A percentile compares a stretch with the other conserved stretches of the same genome.
These are phyloP conservation scores for Tor tambroides DNA, from an alignment of 2,113 vertebrate species.

Conservation along the genomic window DNA sequence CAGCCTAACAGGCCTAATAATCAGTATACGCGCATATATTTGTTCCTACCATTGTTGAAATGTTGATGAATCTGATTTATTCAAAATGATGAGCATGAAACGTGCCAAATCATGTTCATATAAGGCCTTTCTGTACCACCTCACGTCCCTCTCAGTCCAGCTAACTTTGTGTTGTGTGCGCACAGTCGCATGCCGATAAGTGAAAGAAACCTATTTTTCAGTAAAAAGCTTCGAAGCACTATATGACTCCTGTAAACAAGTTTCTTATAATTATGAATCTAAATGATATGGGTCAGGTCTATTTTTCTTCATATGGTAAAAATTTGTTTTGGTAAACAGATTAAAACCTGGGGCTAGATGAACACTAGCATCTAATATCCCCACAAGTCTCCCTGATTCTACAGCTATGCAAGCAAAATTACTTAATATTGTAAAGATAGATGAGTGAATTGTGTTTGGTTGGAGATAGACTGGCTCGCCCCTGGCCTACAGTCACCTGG, in stretches of 20 bases:
- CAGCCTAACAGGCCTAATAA: too few relatives aligned
- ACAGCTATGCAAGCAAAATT: not conserved
- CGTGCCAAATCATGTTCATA: too few relatives aligned
- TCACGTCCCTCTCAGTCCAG: too few relatives aligned
- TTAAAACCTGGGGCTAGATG: not conserved
- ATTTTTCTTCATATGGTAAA: not conserved
- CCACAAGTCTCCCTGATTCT: not conserved
- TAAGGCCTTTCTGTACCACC: too few relatives aligned
- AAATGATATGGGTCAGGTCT: not conserved
- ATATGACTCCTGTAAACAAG: too few relatives aligned
- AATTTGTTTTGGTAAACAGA: not conserved
- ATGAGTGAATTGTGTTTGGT: not conserved
- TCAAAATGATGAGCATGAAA: too few relatives aligned
- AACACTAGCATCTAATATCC: not conserved
- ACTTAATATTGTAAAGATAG: not conserved
- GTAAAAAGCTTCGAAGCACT: not conserved
- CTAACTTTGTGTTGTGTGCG: too few relatives aligned
- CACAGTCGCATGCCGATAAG: not conserved
- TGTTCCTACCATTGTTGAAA: too few relatives aligned
- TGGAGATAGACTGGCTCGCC: not conserved
- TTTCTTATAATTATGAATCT: not conserved
- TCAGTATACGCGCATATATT: too few relatives aligned
- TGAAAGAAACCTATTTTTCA: not conserved
- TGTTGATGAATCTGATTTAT: too few relatives aligned
- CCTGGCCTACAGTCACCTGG: slow-evolving; percentile 13